These are phyloP conservation scores for Trigoniulus corallinus DNA, from an alignment of 1,140 invertebrate species.

Conservation along the genomic window DNA sequence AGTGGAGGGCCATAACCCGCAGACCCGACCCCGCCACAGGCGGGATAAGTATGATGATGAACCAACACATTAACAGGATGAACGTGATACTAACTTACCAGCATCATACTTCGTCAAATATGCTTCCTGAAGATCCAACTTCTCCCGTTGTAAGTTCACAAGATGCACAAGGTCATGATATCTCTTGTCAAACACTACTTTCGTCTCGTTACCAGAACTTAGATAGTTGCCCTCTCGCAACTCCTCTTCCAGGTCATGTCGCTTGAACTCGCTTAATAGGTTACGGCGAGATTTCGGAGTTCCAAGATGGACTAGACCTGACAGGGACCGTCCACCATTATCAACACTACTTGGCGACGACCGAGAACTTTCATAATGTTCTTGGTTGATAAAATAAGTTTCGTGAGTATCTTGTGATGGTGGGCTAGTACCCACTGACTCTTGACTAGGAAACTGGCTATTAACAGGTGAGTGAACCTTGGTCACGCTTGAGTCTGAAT, in stretches of 20 bases:
- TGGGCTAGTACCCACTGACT: too few relatives aligned
- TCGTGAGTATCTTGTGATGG: too few relatives aligned
- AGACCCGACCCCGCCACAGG: too few relatives aligned
- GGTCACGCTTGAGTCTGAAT: too few relatives aligned
- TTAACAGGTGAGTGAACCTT: too few relatives aligned
- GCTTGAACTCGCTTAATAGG: background rate
- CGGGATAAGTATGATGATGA: background rate
- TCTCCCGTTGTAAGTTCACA: conserved; percentile 77
- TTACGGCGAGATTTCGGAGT: background rate
- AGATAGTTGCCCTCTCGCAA: background rate
- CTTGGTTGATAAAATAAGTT: too few relatives aligned
- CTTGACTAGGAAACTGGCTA: too few relatives aligned
- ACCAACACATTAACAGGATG: background rate
- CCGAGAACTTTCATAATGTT: too few relatives aligned
- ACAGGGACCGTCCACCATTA: conserved; percentile 1
- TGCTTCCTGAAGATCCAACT: conserved; percentile 67
- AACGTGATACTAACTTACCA: conserved; percentile 16
- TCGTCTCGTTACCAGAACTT: background rate
- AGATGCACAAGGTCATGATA: conserved; percentile 57
- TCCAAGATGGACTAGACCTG: background rate
- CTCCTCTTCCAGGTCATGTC: background rate
- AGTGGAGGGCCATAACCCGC: too few relatives aligned
- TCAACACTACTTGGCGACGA: conserved; percentile 10
- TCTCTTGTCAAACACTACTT: background rate
- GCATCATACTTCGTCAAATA: conserved; percentile 54